Evolutionary conservation across 2,797 vertebrate genomes (phyloP).

Genomic region (Acropternis orthonyx): DNA sequence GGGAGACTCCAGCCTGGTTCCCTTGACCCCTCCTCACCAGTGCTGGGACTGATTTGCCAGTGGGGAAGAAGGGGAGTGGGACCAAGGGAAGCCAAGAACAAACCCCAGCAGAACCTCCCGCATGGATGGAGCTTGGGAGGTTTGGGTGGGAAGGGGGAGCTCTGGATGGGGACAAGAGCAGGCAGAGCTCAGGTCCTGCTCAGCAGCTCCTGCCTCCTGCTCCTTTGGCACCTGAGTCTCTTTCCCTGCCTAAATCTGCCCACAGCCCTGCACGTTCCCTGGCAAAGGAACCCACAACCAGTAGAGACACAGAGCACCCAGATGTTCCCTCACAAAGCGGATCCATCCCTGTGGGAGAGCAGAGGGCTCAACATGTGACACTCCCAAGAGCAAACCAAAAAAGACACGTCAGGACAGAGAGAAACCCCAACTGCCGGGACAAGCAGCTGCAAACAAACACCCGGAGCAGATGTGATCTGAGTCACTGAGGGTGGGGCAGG

Average conservation of each 20-base stretch:
- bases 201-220: background rate
- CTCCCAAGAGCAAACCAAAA: background rate
- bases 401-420: constrained; percentile 1
- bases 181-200: background rate
- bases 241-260: background rate
- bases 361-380: background rate
- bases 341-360: background rate
- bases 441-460: constrained; percentile 27
- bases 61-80: background rate
- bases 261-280: background rate
- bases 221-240: background rate
- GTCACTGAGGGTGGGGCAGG: constrained; percentile 46
- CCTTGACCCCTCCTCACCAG: background rate
- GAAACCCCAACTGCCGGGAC: background rate
- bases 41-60: background rate
- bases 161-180: background rate
- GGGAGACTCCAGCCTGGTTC: background rate
- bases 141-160: background rate
- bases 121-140: background rate
- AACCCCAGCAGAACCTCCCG: background rate
- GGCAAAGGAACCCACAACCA: background rate
- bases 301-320: background rate
- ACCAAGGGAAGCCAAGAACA: background rate
- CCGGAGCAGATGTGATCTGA: constrained; percentile 34
- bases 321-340: accelerated